phyloP scores from a whole-genome alignment of 2,888 invertebrate genomes.

The Pristionchus mayeri region DNA sequence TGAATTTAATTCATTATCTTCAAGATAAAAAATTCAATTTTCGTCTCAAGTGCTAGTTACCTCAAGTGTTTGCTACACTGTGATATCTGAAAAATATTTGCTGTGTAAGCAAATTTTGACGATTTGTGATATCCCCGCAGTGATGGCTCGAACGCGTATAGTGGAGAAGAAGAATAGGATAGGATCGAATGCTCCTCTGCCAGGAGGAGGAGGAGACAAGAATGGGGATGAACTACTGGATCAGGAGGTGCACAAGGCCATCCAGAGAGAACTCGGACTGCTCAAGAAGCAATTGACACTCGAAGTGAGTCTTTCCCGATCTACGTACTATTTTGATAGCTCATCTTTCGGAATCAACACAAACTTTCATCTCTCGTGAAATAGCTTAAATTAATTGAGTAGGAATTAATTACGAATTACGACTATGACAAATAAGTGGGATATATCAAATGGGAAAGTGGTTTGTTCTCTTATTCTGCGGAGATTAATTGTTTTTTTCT shows the following conservation, averaged over 20 bases:
- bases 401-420: background rate
- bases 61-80: background rate
- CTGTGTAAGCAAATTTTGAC: too few species aligned
- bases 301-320: slow-evolving; percentile 3
- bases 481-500: too few species aligned
- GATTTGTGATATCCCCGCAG: background rate
- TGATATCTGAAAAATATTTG: background rate
- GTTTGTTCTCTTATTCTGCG: too few species aligned
- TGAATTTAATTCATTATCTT: background rate
- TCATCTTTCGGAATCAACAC: too few species aligned
- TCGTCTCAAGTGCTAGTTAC: too few species aligned
- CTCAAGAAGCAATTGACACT: slow-evolving; percentile 41
- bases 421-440: background rate
- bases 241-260: slow-evolving; percentile 12
- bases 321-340: too few species aligned
- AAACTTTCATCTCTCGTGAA: too few species aligned
- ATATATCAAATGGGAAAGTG: too few species aligned
- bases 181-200: too few species aligned
- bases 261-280: slow-evolving; percentile 17
- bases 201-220: background rate
- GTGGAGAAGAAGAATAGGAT: slow-evolving; percentile 11
- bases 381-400: background rate
- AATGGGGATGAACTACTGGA: background rate
- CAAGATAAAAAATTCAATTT: background rate
- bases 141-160: slow-evolving; percentile 6